Conservation (phyloP, 1,140 invertebrate genomes). For the Acyrthosiphon pisum region DNA sequence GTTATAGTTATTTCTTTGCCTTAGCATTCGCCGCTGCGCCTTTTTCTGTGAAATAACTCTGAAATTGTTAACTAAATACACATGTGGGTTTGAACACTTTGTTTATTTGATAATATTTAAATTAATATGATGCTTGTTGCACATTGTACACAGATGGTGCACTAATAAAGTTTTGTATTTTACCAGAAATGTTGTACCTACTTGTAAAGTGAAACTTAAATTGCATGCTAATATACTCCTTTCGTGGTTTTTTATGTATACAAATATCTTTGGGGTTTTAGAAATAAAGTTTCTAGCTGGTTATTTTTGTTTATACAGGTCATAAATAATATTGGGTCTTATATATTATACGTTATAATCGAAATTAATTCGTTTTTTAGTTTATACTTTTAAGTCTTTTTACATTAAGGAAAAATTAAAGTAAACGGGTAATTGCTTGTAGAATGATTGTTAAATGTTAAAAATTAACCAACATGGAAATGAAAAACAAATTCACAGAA, state of each 20-base stretch:
- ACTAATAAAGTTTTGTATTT: neutral
- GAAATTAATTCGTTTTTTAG: neutral
- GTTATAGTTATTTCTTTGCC: slow-evolving; percentile 19
- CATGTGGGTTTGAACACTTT: neutral
- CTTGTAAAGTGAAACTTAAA: neutral
- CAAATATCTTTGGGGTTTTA: neutral
- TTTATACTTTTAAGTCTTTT: neutral
- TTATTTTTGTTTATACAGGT: no score
- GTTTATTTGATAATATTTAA: neutral
- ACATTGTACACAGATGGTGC: neutral
- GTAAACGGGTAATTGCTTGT: neutral
- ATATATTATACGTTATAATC: neutral
- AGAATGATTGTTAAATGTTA: neutral
- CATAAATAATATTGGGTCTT: no score
- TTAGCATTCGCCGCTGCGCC: neutral
- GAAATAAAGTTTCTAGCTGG: no score
- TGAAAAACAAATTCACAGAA: neutral
- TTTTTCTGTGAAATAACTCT: neutral
- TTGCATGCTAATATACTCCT: neutral
- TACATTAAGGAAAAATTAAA: neutral
- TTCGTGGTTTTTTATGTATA: neutral
- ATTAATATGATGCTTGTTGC: neutral
- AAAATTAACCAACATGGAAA: neutral
- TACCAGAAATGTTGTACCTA: neutral
- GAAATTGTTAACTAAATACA: neutral